Percentiles rank a stretch among this genome's conserved stretches.
These are phyloP conservation scores for Tricholauxania praeusta DNA, from an alignment of 2,888 invertebrate species.

Conservation along the genomic window DNA sequence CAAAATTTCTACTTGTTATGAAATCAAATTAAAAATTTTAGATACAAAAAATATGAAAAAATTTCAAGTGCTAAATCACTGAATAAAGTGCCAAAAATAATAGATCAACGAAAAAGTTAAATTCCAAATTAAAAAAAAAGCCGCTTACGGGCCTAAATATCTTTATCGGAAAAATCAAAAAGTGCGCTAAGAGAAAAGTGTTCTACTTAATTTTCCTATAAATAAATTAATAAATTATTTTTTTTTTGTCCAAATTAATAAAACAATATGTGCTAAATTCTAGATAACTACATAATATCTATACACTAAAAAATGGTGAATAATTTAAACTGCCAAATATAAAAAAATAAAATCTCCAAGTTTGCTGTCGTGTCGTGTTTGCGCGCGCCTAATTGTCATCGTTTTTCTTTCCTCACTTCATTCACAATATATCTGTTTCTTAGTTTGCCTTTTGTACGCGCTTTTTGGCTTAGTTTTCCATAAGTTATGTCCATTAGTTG, in stretches of 20 bases:
- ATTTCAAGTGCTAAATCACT: slow-evolving; percentile 25
- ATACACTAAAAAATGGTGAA: no score
- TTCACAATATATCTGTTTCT: not conserved
- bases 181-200: slow-evolving; percentile 38
- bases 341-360: slow-evolving; percentile 11
- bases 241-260: slow-evolving; percentile 10
- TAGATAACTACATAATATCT: not conserved
- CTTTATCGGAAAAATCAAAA: slow-evolving; percentile 6
- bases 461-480: not conserved
- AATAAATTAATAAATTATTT: not conserved
- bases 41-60: not conserved
- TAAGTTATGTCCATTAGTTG: slow-evolving; percentile 31
- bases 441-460: slow-evolving; percentile 5
- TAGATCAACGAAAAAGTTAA: not conserved
- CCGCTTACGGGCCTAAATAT: not conserved
- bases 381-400: not conserved
- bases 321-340: no score
- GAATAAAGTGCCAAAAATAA: slow-evolving; percentile 35
- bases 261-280: slow-evolving; percentile 20
- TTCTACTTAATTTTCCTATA: slow-evolving; percentile 22
- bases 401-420: not conserved
- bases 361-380: slow-evolving; percentile 27
- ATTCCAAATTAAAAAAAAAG: not conserved
- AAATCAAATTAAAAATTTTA: not conserved
- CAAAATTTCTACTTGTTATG: not conserved